A percentile compares a stretch with the other conserved stretches of the same genome.
These are phyloP conservation scores for Drosophila demipolita DNA, from an alignment of 2,888 invertebrate species.

Conservation along the genomic window DNA sequence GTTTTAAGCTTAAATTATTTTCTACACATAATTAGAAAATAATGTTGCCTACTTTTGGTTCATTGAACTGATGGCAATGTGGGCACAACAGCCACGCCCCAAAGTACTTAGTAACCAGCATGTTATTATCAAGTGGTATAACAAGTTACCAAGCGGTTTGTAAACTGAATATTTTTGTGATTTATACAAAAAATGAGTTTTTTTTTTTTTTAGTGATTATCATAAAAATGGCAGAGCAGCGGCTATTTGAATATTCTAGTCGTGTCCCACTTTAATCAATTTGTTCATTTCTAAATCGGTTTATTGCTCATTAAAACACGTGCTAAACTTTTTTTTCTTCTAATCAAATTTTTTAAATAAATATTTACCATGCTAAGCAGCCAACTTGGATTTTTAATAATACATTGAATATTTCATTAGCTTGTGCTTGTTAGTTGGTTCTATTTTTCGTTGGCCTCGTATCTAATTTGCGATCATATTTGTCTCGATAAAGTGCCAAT, in stretches of 20 bases:
- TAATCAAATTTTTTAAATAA: constrained; percentile 27
- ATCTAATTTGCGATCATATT: constrained; percentile 38
- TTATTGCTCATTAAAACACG: constrained; percentile 7
- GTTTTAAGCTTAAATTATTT: constrained; percentile 69
- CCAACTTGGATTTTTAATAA: constrained; percentile 4
- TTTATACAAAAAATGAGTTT: neutral
- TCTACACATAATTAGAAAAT: constrained; percentile 71
- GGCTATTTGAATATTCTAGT: neutral
- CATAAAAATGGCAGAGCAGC: neutral
- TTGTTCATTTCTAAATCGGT: constrained; percentile 5
- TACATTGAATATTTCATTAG: constrained; percentile 24
- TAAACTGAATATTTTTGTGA: neutral
- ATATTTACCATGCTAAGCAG: constrained; percentile 30
- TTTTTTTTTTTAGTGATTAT: neutral
- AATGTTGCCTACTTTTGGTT: constrained; percentile 79
- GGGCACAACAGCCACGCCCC: constrained; percentile 50
- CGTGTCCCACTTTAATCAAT: constrained; percentile 1
- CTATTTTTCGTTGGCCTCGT: constrained; percentile 17
- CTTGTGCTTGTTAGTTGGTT: constrained; percentile 9
- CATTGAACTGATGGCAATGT: constrained; percentile 66
- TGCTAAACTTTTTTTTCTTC: constrained; percentile 43
- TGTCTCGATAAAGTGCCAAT: constrained; percentile 65
- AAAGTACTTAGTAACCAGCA: constrained; percentile 21
- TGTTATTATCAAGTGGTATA: constrained; percentile 14
- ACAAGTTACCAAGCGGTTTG: neutral